Base-by-base conservation (phyloP, 2,888 invertebrate species). In the Leucophora obtusa region DNA sequence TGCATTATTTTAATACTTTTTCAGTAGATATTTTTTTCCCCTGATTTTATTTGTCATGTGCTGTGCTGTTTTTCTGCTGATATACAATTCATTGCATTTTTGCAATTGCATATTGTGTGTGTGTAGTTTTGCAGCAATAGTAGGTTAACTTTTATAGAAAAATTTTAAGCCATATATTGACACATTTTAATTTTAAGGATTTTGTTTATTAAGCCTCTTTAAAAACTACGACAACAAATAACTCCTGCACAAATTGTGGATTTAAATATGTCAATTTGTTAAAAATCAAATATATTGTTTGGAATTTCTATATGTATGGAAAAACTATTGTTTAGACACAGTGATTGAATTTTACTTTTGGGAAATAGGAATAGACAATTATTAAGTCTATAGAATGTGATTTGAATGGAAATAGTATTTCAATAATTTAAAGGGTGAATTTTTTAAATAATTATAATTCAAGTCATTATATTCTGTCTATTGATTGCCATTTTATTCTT, bases 161-260 rank as follows among this genome's bases (percentile, higher is more conserved):
- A 78, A 62, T 66, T 77, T 81, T 81, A 81, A 81, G 73, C 81
- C 81, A 73, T 81, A 60, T 77, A 81, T 81, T 81, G 81, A 81
- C 81, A 81, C 81, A 81, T 81, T 81, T 81, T 81, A 81, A 81
- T 81, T 81, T 81, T 70, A 70, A 70, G 81, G 81, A 77, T 81
- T 81, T 81, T 68, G 33, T 74, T 70, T 81, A 62, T 77, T 81
- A 81, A 77, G 73, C 76, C 77, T 77, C 74, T 77, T 74, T 28
- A 35, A n/a, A 4, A 11, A 43, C 0, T 15, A n/a, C 8, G 11
- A 72, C 51, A 62, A 68, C 50, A 43, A 47, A 28, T 24, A 62
- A 51, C 8, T 60, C 35, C 2, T 68, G 63, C 24, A 73, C 76
- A 76, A 77, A 77, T 81, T 81, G 76, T 33, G 60, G 73, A 73